These are phyloP conservation scores for Sebastiscus albofasciatus DNA, from an alignment of 2,797 vertebrate genomes.

Conservation along the genomic window DNA sequence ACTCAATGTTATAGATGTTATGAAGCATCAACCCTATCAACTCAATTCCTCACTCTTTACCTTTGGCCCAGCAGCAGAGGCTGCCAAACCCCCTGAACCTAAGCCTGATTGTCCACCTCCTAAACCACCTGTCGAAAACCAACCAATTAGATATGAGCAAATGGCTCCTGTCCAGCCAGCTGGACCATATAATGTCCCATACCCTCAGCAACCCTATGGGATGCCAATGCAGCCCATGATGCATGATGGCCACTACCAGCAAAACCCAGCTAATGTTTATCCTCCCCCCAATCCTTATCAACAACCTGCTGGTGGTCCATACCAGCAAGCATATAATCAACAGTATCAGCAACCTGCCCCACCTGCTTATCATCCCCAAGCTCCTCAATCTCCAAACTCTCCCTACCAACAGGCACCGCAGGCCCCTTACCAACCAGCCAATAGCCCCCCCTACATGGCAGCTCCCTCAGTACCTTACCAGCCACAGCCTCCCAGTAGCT, in stretches of 20 bases:
- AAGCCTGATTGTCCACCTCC: conserved; percentile 72
- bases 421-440: conserved; percentile 68
- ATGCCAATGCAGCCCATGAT: conserved; percentile 78
- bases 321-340: conserved; percentile 75
- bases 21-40: conserved; percentile 99
- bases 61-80: conserved; percentile 87
- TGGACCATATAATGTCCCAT: conserved; percentile 76
- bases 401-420: conserved; percentile 73
- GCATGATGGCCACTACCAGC: conserved; percentile 81
- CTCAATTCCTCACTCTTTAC: conserved; percentile 94
- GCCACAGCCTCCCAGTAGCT: conserved; percentile 79
- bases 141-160: conserved; percentile 77
- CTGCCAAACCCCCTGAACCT: conserved; percentile 72
- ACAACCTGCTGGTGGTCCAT: conserved; percentile 61
- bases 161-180: conserved; percentile 75
- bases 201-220: conserved; percentile 83
- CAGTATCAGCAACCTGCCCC: conserved; percentile 76
- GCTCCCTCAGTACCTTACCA: conserved; percentile 73
- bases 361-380: conserved; percentile 72
- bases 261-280: conserved; percentile 68
- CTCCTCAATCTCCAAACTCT: conserved; percentile 67
- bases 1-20: conserved; percentile 93
- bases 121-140: conserved; percentile 82
- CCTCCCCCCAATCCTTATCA: conserved; percentile 68
- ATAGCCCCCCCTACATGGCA: conserved; percentile 76